A percentile compares a stretch with the other conserved stretches of the same genome.
Evolutionary conservation across 2,888 invertebrate genomes (phyloP).

Genomic region (Eupeodes latifasciatus): DNA sequence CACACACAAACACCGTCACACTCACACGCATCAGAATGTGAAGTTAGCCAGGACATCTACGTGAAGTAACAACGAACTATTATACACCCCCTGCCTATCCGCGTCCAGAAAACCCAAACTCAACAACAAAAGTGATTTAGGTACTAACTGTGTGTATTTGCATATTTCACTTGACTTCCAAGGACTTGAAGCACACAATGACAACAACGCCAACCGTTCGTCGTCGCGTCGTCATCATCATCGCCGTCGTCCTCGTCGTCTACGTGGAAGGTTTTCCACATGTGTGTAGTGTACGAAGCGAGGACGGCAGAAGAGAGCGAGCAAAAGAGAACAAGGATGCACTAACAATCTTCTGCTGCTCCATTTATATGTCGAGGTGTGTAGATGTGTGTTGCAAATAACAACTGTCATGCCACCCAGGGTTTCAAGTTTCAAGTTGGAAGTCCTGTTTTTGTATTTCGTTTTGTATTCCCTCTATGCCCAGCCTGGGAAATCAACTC

Average conservation of each 20-base stretch:
- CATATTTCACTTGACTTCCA: slow-evolving; percentile 75
- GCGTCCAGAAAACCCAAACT: neutral
- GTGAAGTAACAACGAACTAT: neutral
- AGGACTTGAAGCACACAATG: slow-evolving; percentile 60
- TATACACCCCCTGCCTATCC: neutral
- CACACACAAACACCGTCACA: slow-evolving; percentile 7
- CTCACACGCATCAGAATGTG: neutral
- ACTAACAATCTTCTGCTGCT: slow-evolving; percentile 30
- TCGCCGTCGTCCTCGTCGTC: neutral
- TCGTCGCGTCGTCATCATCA: slow-evolving; percentile 1
- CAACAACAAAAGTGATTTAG: slow-evolving; percentile 70
- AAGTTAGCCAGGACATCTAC: slow-evolving; percentile 13
- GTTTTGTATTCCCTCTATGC: neutral
- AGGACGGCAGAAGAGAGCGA: neutral
- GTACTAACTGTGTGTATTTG: slow-evolving; percentile 65
- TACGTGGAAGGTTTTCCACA: slow-evolving; percentile 19
- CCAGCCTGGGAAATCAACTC: slow-evolving; percentile 34
- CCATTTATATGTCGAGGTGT: slow-evolving; percentile 7
- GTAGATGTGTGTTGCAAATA: slow-evolving; percentile 57
- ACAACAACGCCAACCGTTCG: slow-evolving; percentile 32
- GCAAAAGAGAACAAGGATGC: slow-evolving; percentile 2
- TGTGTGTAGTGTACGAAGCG: neutral
- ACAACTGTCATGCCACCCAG: slow-evolving; percentile 62
- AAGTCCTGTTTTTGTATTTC: slow-evolving; percentile 36
- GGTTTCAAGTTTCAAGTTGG: neutral